phyloP scores from a whole-genome alignment of 2,113 vertebrate species.

The Phainopepla nitens region DNA sequence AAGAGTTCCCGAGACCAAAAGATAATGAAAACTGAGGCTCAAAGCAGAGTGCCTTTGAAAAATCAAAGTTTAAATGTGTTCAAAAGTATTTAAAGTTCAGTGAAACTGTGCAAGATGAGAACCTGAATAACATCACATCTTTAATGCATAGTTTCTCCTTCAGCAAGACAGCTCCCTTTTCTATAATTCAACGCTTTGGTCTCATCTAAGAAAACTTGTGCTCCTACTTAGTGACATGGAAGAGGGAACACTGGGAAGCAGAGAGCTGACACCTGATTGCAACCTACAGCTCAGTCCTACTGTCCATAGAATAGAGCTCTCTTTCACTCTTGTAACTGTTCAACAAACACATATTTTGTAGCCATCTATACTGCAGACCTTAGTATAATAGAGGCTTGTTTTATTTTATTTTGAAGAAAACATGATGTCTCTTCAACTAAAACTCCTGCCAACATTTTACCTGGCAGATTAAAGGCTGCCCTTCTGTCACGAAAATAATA shows the following conservation, averaged over 20 bases:
- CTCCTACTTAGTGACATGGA: neutral
- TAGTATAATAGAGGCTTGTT: neutral
- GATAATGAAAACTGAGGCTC: neutral
- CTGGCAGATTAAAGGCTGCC: neutral
- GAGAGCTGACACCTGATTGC: neutral
- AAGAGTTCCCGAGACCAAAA: neutral
- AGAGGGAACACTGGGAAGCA: neutral
- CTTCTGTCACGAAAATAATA: neutral
- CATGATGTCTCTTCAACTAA: accelerated
- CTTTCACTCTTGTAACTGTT: neutral
- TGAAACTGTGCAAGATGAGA: neutral
- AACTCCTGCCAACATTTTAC: neutral
- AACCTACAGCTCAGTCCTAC: neutral
- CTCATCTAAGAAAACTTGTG: neutral
- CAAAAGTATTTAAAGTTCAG: neutral
- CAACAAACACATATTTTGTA: neutral
- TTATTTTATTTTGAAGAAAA: neutral
- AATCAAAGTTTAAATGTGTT: neutral
- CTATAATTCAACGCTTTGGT: neutral
- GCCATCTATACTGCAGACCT: neutral
- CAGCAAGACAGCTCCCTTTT: neutral
- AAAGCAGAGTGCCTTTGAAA: neutral
- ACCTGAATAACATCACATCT: neutral
- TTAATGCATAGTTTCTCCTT: neutral
- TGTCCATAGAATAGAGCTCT: neutral